Conservation (phyloP, 2,888 invertebrate genomes). For the Eremobia ochroleuca region DNA sequence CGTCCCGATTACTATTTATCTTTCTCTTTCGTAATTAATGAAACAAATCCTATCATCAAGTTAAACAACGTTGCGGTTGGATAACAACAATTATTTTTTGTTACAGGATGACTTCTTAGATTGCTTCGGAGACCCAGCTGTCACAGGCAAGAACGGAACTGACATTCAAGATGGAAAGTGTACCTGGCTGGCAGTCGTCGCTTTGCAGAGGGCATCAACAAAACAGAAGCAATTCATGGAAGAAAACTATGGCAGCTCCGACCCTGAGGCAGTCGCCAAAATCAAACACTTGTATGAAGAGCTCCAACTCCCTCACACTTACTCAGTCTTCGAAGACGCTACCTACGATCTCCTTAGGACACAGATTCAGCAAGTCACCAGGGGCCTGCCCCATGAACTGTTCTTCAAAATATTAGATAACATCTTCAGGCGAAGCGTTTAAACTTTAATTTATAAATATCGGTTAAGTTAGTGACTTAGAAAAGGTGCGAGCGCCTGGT, state of each 20-base stretch:
- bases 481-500: constrained; percentile 59
- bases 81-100: neutral
- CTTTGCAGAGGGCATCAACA: constrained; percentile 94
- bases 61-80: neutral
- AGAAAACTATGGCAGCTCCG: constrained; percentile 94
- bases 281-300: constrained; percentile 95
- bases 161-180: constrained; percentile 99
- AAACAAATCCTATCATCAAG: neutral
- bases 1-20: constrained; percentile 11
- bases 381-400: constrained; percentile 95
- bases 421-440: constrained; percentile 94
- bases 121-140: constrained; percentile 96
- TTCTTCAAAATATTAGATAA: constrained; percentile 96
- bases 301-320: constrained; percentile 94
- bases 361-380: constrained; percentile 96
- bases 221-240: constrained; percentile 94
- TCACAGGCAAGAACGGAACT: constrained; percentile 97
- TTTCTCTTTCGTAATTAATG: constrained; percentile 11
- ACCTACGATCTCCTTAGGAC: constrained; percentile 95
- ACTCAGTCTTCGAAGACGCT: constrained; percentile 95
- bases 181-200: constrained; percentile 98
- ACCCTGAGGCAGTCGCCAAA: constrained; percentile 92
- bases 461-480: constrained; percentile 58
- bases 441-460: constrained; percentile 68
- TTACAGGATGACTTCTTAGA: constrained; percentile 96